Conservation (phyloP, 2,888 invertebrate genomes). For the Thymelicus acteon region DNA sequence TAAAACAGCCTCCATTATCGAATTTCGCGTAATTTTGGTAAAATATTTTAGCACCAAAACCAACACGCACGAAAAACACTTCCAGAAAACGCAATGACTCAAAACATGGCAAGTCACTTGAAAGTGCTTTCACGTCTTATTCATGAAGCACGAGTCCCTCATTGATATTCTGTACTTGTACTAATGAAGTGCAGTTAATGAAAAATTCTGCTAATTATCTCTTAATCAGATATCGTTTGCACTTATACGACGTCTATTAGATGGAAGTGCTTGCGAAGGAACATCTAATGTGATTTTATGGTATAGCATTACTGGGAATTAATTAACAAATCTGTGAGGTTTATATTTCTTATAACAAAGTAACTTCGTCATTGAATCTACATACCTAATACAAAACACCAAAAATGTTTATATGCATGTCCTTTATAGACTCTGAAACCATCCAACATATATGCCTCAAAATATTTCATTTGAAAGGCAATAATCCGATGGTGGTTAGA, state of each 20-base stretch:
- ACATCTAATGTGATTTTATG: no score
- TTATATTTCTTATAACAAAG: no score
- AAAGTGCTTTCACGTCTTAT: constrained; percentile 41
- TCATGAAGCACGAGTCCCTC: constrained; percentile 40
- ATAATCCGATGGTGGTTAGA: no score
- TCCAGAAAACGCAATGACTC: neutral
- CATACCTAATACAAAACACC: no score
- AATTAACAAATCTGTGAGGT: no score
- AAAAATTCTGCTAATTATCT: constrained; percentile 18
- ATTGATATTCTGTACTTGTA: constrained; percentile 40
- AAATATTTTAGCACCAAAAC: neutral
- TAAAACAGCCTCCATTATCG: neutral
- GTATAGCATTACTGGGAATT: no score
- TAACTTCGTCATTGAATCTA: no score
- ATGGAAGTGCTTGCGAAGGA: neutral
- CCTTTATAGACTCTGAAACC: no score
- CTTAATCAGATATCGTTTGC: neutral
- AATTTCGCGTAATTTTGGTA: constrained; percentile 4
- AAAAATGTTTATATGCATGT: no score
- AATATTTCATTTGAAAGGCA: no score
- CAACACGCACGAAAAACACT: constrained; percentile 5
- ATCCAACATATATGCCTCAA: no score
- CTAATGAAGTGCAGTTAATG: constrained; percentile 34
- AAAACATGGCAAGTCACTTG: constrained; percentile 5
- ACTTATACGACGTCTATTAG: neutral